Conservation (phyloP, 2,888 invertebrate genomes). For the Notodonta ziczac region DNA sequence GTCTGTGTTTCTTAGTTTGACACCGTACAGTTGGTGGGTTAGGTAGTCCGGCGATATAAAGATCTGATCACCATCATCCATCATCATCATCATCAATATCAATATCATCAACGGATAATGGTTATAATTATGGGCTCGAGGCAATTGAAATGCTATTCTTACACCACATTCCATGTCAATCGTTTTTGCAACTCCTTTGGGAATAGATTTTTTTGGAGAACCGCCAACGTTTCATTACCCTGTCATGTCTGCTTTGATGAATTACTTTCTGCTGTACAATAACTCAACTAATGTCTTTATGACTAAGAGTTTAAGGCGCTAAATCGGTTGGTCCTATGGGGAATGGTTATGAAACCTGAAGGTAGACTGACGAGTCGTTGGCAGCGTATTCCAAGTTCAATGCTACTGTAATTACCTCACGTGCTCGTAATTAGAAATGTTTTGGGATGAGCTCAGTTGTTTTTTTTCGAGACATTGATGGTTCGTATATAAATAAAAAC, state of each 20-base stretch:
- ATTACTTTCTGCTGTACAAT: slow-evolving; percentile 27
- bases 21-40: too few relatives aligned
- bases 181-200: slow-evolving; percentile 31
- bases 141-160: slow-evolving; percentile 14
- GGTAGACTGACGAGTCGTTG: slow-evolving; percentile 36
- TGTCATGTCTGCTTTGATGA: slow-evolving; percentile 36
- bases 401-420: slow-evolving; percentile 66
- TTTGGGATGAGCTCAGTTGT: slow-evolving; percentile 22
- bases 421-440: slow-evolving; percentile 55
- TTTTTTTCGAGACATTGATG: slow-evolving; percentile 22
- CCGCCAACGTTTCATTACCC: slow-evolving; percentile 53
- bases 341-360: slow-evolving; percentile 3
- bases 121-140: background rate
- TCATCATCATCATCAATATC: too few relatives aligned
- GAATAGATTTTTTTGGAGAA: slow-evolving; percentile 50
- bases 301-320: slow-evolving; percentile 24
- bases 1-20: too few relatives aligned
- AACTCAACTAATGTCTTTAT: slow-evolving; percentile 32
- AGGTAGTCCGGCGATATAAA: too few relatives aligned
- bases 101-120: too few relatives aligned
- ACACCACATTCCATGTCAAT: slow-evolving; percentile 17
- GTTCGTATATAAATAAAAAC: slow-evolving; percentile 18
- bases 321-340: slow-evolving; percentile 10
- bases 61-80: too few relatives aligned
- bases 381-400: slow-evolving; percentile 72